Evolutionary conservation across 2,113 vertebrate genomes (phyloP).

Genomic region (Clinocottus analis): DNA sequence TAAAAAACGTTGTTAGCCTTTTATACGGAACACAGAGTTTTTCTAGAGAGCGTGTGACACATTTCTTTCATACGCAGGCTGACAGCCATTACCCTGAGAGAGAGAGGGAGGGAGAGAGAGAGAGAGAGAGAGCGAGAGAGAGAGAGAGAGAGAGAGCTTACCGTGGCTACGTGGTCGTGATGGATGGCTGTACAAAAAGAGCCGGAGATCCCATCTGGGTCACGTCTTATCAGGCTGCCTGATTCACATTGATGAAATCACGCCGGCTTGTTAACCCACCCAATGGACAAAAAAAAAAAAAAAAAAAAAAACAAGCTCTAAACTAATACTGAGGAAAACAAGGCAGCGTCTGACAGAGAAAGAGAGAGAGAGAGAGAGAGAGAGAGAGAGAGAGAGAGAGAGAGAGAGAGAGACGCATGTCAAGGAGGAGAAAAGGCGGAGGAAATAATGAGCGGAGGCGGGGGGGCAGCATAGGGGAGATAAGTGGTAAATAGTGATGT

Average conservation of each 20-base stretch:
- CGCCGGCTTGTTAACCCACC: slow-evolving; percentile 69
- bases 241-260: slow-evolving; percentile 78
- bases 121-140: slow-evolving; percentile 36
- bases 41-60: slow-evolving; percentile 49
- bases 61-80: slow-evolving; percentile 56
- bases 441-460: slow-evolving; percentile 65
- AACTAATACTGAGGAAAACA: slow-evolving; percentile 66
- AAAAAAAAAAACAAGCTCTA: slow-evolving; percentile 46
- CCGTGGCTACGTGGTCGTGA: slow-evolving; percentile 51
- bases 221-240: slow-evolving; percentile 74
- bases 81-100: slow-evolving; percentile 50
- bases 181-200: slow-evolving; percentile 68
- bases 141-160: slow-evolving; percentile 33
- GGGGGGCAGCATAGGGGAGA: slow-evolving; percentile 57
- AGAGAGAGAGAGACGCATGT: slow-evolving; percentile 58
- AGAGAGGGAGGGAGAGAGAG: slow-evolving; percentile 30
- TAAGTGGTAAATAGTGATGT: slow-evolving; percentile 78
- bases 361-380: slow-evolving; percentile 15
- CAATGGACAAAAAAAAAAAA: slow-evolving; percentile 37
- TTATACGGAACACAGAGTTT: slow-evolving; percentile 41
- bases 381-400: slow-evolving; percentile 22
- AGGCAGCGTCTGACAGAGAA: slow-evolving; percentile 45
- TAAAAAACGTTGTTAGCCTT: slow-evolving; percentile 51
- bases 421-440: slow-evolving; percentile 64
- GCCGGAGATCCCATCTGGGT: slow-evolving; percentile 75